Evolutionary conservation across 2,797 vertebrate species (phyloP), one percentile per base, ranked within the genome.

Genomic region (Pipistrellus kuhlii): DNA sequence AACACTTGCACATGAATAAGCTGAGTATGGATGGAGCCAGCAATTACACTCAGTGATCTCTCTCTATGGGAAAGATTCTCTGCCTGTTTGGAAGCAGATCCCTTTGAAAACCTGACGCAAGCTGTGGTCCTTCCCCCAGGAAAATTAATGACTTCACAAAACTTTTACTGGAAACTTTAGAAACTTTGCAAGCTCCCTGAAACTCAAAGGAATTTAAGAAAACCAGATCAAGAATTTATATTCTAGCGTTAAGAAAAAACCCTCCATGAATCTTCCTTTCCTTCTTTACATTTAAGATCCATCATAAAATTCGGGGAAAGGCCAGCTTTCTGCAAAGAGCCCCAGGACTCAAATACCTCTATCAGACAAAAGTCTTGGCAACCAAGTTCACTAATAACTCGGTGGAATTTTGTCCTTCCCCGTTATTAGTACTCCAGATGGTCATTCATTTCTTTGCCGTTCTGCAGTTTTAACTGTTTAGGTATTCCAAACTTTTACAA

Each of bases 171-270:
- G 88, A 69, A 32, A 21, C 30, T 89, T 75, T 20, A 86, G 66
- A 87, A 76, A 90, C 8, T 62, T 88, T 15, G 57, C 7, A 76
- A 64, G 21, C 27, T 85, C 46, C 59, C 78, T 64, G n/a, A 82
- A 81, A 80, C 5, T 46, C 78, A 55, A 78, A 75, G 51, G n/a
- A 73, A 68, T 92, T 25, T 91, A 78, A 88, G 46, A 88, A 91
- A 73, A 10, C 30, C 8, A 48, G 53, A 82, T 88, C 44, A 82
- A 81, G 44, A 81, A 64, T 11, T 64, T 68, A 32, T 25, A 57
- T 41, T 72, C 51, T 88, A 57, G 68, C 20, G 18, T 41, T 73
- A 80, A 76, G 53, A 48, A 72, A 51, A 66, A 62, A 55, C 46
- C 2, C 12, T 66, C 55, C 12, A n/a, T 55, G 32, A 69, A 51